These are phyloP conservation scores for Anolis sagrei DNA, from an alignment of 2,113 vertebrate genomes.

Conservation along the genomic window DNA sequence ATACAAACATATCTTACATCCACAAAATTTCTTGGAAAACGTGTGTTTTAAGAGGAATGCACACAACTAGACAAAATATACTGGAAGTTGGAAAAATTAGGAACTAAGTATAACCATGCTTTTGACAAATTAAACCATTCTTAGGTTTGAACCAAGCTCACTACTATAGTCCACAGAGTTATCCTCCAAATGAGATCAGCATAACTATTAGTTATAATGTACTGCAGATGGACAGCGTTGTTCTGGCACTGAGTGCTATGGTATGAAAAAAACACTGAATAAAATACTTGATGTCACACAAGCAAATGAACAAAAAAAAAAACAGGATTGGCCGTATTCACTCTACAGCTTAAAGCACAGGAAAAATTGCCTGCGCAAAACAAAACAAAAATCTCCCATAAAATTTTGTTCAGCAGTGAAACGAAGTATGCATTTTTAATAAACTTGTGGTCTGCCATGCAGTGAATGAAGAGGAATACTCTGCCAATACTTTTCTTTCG, in stretches of 20 bases:
- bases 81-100: background rate
- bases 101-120: no score
- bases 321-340: background rate
- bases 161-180: no score
- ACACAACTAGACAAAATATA: background rate
- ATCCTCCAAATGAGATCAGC: no score
- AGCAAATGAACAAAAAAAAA: background rate
- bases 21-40: no score
- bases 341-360: background rate
- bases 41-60: no score
- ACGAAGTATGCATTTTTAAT: background rate
- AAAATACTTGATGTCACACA: background rate
- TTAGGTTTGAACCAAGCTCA: no score
- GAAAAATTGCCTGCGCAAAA: conserved; percentile 20
- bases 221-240: background rate
- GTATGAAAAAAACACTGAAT: no score
- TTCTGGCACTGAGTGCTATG: background rate
- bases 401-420: background rate
- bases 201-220: conserved; percentile 1
- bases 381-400: background rate
- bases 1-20: no score
- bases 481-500: conserved; percentile 55
- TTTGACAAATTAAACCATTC: no score
- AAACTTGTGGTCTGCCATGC: background rate
- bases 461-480: background rate